Conservation (phyloP, 2,113 vertebrate genomes). For the Monopterus albus region DNA sequence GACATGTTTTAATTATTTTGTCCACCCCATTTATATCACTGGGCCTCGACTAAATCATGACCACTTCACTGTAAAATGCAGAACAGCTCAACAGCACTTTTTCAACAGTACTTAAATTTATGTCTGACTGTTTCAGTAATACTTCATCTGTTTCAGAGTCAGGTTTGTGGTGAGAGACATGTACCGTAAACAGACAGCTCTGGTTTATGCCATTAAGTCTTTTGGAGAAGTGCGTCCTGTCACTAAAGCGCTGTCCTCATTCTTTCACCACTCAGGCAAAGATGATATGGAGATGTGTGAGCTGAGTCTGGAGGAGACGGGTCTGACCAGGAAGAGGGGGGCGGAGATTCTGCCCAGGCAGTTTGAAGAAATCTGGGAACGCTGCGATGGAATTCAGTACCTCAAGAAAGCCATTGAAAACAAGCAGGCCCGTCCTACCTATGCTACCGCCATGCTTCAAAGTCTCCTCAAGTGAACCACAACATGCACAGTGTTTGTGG, state of each 20-base stretch:
- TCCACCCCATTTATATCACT: too few relatives aligned
- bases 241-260: not conserved
- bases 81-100: too few relatives aligned
- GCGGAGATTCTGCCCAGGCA: conserved; percentile 95
- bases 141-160: not conserved
- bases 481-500: not conserved
- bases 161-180: too few relatives aligned
- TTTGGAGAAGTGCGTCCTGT: not conserved
- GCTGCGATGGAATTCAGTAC: conserved; percentile 96
- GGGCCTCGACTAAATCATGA: too few relatives aligned
- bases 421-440: conserved; percentile 94
- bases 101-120: too few relatives aligned
- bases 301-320: conserved; percentile 97
- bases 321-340: conserved; percentile 94
- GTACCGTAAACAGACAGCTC: too few relatives aligned
- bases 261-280: conserved; percentile 85
- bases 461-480: conserved; percentile 89
- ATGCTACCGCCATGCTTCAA: conserved; percentile 98
- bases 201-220: too few relatives aligned
- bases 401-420: conserved; percentile 95
- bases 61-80: too few relatives aligned
- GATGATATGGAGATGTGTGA: conserved; percentile 99
- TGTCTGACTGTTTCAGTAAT: not conserved
- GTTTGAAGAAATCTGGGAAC: conserved; percentile 99
- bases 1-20: too few relatives aligned